These are phyloP conservation scores for Orycteropus afer DNA, from an alignment of 2,113 vertebrate genomes.

Conservation along the genomic window DNA sequence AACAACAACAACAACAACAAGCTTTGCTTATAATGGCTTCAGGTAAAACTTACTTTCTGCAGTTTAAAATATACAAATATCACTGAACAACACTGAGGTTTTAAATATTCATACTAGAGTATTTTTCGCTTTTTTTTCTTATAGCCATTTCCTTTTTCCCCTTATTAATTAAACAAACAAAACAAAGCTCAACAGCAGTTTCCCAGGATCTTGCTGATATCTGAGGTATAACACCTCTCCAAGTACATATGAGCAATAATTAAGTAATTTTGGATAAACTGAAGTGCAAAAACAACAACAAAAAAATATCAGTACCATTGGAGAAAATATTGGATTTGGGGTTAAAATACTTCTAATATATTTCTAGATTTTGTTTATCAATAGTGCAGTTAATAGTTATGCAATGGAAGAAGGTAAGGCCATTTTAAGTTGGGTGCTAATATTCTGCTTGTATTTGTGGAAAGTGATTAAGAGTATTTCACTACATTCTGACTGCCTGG, in stretches of 20 bases:
- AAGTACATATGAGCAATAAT: not conserved
- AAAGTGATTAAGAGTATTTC: not conserved
- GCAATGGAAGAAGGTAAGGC: not conserved
- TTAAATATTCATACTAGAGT: not conserved
- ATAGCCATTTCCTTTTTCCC: not conserved
- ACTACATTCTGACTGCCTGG: not conserved
- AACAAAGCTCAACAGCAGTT: not conserved
- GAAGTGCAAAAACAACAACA: not conserved
- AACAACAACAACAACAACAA: too few species aligned
- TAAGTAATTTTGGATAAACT: not conserved
- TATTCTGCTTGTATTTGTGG: not conserved
- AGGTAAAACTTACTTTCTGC: not conserved
- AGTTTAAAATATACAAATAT: not conserved
- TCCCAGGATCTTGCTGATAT: not conserved
- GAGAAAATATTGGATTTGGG: not conserved
- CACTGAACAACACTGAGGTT: not conserved
- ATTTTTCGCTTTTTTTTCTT: not conserved
- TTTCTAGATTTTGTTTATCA: not conserved
- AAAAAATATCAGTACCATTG: not conserved
- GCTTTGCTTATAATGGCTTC: not conserved
- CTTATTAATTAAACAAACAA: not conserved
- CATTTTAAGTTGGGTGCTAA: not conserved
- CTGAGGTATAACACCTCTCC: not conserved
- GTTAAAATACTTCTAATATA: not conserved
- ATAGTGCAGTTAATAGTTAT: not conserved